Evolutionary conservation across 2,888 invertebrate species (phyloP).

Genomic region (Thera britannica): DNA sequence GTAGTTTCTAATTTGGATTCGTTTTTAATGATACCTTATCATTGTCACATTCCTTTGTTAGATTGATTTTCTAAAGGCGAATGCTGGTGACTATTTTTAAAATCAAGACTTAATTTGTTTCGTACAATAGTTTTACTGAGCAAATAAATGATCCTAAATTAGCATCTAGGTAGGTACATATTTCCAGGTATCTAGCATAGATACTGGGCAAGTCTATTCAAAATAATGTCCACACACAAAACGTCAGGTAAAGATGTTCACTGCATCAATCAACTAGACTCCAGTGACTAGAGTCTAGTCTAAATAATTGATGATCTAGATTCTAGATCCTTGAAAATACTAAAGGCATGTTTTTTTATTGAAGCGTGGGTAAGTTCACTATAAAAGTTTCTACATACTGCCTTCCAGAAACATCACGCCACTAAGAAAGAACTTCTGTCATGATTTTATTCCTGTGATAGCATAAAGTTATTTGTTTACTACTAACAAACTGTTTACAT

Average conservation of each 20-base stretch:
- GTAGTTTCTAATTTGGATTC: constrained; percentile 41
- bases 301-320: no score
- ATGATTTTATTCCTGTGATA: constrained; percentile 73
- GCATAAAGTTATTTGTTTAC: constrained; percentile 52
- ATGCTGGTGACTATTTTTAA: constrained; percentile 1
- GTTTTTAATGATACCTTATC: constrained; percentile 35
- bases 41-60: constrained; percentile 38
- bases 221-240: not conserved
- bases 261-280: not conserved
- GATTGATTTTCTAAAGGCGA: constrained; percentile 23
- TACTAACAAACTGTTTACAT: constrained; percentile 43
- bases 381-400: constrained; percentile 30
- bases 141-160: not conserved
- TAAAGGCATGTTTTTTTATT: no score
- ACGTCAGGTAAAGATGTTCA: not conserved
- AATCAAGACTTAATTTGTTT: not conserved
- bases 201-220: not conserved
- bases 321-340: no score
- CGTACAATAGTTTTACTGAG: not conserved
- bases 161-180: no score
- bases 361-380: no score
- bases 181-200: no score
- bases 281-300: no score
- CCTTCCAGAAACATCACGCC: constrained; percentile 44
- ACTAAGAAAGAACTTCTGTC: constrained; percentile 50